Evolutionary conservation across 2,113 vertebrate genomes (phyloP), one percentile per base, ranked within the genome.

Genomic region (Cichladusa arquata): DNA sequence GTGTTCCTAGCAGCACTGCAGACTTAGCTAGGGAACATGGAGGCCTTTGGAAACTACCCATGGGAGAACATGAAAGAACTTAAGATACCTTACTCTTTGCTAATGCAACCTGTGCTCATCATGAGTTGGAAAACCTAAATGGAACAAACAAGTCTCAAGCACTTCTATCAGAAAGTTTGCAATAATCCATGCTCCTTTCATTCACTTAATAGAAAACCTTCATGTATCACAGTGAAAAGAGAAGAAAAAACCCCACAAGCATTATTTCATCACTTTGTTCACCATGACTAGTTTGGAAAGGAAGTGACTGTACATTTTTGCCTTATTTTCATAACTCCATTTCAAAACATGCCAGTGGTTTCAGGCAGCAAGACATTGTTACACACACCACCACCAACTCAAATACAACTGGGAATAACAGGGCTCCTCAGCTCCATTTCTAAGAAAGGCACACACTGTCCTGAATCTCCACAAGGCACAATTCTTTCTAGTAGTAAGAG

Each of bases 261-360:
- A 61, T 50, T 36, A 16, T 54, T 76, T 64, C 62, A 31, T 57
- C 45, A 31, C 56, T 34, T 56, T 48, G 34, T 25, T 61, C 33
- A 54, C 69, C 29, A 34, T 34, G 38, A 58, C 65, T 12, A 33
- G 4, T 25, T 57, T 44, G 15, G n/a, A 76, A 38, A 88, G 80
- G 88, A 94, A 90, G 74, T 61, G 36, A 33, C 50, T 53, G 48
- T 9, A 51, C 3, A 22, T 22, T 82, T 93, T 4, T 86, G 36
- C 50, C 54, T 77, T 45, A 19, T 56, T 94, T 92, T 90, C 14
- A 1, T 57, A 72, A 90, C 33, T 88, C 58, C 14, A 31, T 92
- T 96, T 91, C 86, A 90, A 94, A 93, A 87, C 20, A 26, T 4
- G 12, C 25, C 12, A 16, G 79, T 45, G 74, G 85, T 31, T 90